Conservation (phyloP, 2,113 vertebrate species). For the Peromyscus leucopus region DNA sequence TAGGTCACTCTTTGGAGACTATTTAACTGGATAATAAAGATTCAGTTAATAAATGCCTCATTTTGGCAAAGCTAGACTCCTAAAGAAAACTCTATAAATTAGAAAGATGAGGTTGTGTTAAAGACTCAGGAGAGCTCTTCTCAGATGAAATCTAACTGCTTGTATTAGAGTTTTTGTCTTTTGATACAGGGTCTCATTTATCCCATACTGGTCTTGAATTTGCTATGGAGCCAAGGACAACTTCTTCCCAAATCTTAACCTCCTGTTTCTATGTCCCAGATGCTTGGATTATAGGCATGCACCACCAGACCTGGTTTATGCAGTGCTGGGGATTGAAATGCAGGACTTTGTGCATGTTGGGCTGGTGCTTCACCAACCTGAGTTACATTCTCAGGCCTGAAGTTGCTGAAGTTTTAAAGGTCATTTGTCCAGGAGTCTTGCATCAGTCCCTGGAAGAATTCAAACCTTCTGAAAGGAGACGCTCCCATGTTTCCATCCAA, state of each 20-base stretch:
- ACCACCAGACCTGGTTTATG: neutral
- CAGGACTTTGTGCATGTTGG: neutral
- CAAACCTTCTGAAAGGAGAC: neutral
- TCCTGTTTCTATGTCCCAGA: neutral
- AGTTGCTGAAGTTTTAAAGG: neutral
- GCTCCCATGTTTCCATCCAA: constrained; percentile 41
- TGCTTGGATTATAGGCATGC: neutral
- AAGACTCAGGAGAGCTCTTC: neutral
- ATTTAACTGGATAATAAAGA: constrained; percentile 62
- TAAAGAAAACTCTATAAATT: constrained; percentile 56
- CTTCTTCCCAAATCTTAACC: neutral
- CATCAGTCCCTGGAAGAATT: neutral
- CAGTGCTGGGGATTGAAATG: neutral
- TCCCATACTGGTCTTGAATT: neutral
- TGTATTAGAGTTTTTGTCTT: neutral
- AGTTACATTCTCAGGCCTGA: neutral
- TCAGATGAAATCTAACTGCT: neutral
- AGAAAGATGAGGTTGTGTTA: neutral
- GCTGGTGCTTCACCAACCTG: neutral
- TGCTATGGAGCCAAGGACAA: neutral
- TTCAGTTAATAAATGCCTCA: constrained; percentile 41
- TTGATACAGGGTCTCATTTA: neutral
- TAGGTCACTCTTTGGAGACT: constrained; percentile 48
- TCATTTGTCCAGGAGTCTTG: neutral
- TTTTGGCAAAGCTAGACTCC: neutral